These are phyloP conservation scores for Trachemys scripta DNA, from an alignment of 2,113 vertebrate genomes.

Conservation along the genomic window DNA sequence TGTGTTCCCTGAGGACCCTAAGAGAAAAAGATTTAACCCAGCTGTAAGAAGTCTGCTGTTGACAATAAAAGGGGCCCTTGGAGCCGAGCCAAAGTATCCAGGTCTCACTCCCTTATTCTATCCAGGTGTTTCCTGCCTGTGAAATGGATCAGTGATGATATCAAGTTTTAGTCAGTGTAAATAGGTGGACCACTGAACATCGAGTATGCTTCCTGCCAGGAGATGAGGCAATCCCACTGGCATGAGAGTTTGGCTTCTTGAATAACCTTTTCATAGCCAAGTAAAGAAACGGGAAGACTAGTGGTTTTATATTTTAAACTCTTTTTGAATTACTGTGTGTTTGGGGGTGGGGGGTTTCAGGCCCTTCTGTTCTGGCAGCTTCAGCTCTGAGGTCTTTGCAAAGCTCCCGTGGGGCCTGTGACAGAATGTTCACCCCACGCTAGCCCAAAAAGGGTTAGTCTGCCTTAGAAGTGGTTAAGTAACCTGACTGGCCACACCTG, in stretches of 20 bases:
- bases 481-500: neutral
- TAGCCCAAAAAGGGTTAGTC: neutral
- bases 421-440: neutral
- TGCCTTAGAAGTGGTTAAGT: neutral
- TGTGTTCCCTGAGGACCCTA: neutral
- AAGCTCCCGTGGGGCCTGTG: neutral
- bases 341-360: neutral
- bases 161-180: constrained; percentile 25
- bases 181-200: neutral
- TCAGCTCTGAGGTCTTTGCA: neutral
- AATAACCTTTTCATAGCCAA: neutral
- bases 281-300: neutral
- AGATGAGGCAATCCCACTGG: neutral
- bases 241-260: neutral
- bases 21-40: neutral
- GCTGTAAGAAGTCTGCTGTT: neutral
- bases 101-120: neutral
- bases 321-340: neutral
- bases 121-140: neutral
- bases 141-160: neutral
- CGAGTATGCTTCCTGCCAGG: neutral
- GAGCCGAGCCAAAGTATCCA: neutral
- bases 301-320: neutral
- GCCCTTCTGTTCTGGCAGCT: constrained; percentile 9
- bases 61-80: neutral